phyloP scores from a whole-genome alignment of 2,888 invertebrate genomes.

The Mesorhabditis spiculigera region DNA sequence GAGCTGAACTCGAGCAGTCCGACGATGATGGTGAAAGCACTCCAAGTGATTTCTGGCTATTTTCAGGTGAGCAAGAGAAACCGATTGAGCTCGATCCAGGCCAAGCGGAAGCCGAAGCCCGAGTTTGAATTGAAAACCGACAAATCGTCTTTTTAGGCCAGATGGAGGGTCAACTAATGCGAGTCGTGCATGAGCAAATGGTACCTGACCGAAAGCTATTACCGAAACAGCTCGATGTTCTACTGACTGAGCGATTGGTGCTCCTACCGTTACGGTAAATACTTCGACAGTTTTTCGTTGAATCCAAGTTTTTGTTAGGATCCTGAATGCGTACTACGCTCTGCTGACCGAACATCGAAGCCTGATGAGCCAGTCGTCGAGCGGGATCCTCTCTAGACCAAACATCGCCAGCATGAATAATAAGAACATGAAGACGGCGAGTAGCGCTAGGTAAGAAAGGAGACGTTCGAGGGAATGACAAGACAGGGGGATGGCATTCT shows the following conservation, averaged over 20 bases:
- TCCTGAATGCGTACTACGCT: conserved; percentile 42
- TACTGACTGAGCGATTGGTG: conserved; percentile 11
- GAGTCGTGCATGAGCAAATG: neutral
- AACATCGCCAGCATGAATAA: neutral
- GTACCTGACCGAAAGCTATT: conserved; percentile 7
- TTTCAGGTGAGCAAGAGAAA: neutral
- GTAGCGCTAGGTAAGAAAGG: neutral
- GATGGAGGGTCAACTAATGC: neutral
- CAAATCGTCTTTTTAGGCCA: neutral
- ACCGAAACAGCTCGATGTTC: conserved; percentile 10
- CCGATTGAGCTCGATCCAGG: no score
- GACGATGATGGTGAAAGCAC: neutral
- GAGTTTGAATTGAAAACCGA: neutral
- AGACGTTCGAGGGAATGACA: no score
- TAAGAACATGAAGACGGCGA: neutral
- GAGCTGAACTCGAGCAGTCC: neutral
- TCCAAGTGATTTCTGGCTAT: neutral
- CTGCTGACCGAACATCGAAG: conserved; percentile 29
- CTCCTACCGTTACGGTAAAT: conserved; percentile 8
- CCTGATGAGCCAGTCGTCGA: conserved; percentile 10
- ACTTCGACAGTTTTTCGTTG: neutral
- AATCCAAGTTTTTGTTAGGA: conserved; percentile 13
- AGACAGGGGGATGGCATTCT: no score
- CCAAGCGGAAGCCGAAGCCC: neutral
- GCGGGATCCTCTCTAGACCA: conserved; percentile 12